Conservation (phyloP, 2,888 invertebrate genomes). For the Xylota segnis region DNA sequence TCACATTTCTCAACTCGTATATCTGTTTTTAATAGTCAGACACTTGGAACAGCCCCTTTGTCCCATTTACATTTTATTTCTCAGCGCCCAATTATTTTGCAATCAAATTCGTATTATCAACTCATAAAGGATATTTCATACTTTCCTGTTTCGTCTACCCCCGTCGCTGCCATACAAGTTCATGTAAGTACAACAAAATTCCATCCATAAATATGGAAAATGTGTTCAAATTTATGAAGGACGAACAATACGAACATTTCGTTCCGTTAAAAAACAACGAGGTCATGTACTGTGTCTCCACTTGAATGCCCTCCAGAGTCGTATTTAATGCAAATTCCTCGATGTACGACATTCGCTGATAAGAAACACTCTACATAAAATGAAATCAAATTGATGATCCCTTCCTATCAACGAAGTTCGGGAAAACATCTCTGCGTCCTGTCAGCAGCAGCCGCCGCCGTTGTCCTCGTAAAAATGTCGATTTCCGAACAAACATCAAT, state of each 20-base stretch:
- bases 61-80: constrained; percentile 11
- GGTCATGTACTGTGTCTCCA: constrained; percentile 25
- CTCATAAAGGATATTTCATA: constrained; percentile 50
- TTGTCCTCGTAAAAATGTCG: constrained; percentile 44
- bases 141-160: constrained; percentile 1
- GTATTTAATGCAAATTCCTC: constrained; percentile 53
- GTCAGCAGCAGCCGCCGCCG: constrained; percentile 29
- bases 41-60: not conserved
- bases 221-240: constrained; percentile 33
- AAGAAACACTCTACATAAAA: constrained; percentile 50
- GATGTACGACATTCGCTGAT: constrained; percentile 45
- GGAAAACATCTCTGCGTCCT: constrained; percentile 34
- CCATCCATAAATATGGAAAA: constrained; percentile 26
- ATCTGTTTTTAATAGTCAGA: not conserved
- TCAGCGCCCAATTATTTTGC: constrained; percentile 43
- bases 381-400: constrained; percentile 53
- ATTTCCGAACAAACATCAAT: constrained; percentile 37
- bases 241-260: constrained; percentile 4
- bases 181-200: constrained; percentile 3
- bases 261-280: constrained; percentile 8
- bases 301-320: constrained; percentile 7
- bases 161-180: not conserved
- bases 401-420: constrained; percentile 17
- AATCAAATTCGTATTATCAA: constrained; percentile 57
- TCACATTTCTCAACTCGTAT: not conserved